phyloP scores from a whole-genome alignment of 2,888 invertebrate genomes.

The Empis livida region DNA sequence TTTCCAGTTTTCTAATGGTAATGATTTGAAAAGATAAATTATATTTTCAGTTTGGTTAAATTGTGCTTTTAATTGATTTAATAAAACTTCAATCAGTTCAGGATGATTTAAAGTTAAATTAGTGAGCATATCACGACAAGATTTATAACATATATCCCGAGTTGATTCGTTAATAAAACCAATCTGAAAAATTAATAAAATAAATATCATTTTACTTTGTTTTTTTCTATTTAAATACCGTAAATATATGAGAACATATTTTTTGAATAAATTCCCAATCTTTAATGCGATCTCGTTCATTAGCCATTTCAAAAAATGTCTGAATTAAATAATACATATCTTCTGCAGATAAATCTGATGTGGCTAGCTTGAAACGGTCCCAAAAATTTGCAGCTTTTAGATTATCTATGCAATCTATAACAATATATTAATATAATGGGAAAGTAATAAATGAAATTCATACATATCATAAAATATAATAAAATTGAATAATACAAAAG shows the following conservation, averaged over 20 bases:
- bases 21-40: conserved; percentile 54
- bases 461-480: too few relatives aligned
- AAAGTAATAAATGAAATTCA: too few relatives aligned
- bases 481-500: too few relatives aligned
- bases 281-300: conserved; percentile 41
- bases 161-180: conserved; percentile 58
- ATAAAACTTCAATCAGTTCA: conserved; percentile 50
- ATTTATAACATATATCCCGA: conserved; percentile 60
- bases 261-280: conserved; percentile 53
- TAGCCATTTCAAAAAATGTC: conserved; percentile 67
- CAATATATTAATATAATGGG: background rate
- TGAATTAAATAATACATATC: conserved; percentile 67
- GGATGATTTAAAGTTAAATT: conserved; percentile 58
- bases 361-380: conserved; percentile 48
- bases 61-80: conserved; percentile 40
- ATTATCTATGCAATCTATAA: conserved; percentile 37
- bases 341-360: conserved; percentile 50
- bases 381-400: conserved; percentile 37
- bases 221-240: conserved; percentile 36
- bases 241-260: conserved; percentile 54
- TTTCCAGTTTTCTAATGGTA: conserved; percentile 56
- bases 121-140: conserved; percentile 55
- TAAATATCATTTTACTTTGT: conserved; percentile 1
- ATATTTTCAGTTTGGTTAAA: conserved; percentile 26
- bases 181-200: conserved; percentile 39